phyloP scores from a whole-genome alignment of 53 echinoderm and acorn worm genomes.

The Arbacia lixula region DNA sequence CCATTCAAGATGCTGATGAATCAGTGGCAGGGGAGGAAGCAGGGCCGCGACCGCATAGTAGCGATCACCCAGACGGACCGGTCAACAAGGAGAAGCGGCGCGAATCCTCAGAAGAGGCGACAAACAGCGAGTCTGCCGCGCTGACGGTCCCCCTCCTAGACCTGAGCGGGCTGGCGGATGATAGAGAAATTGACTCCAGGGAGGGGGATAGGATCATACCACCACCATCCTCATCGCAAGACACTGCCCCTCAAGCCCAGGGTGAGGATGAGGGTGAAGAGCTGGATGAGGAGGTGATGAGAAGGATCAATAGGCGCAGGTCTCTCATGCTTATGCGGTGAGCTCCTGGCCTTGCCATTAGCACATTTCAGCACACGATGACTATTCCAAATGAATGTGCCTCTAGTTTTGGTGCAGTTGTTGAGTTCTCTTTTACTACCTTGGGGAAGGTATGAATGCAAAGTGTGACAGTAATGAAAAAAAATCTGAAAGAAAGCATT shows the following conservation, averaged over 20 bases:
- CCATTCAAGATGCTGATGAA: too few species aligned
- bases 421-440: too few species aligned
- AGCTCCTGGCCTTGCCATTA: not conserved
- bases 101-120: not conserved
- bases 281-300: constrained; percentile 24
- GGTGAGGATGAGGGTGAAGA: not conserved
- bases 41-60: not conserved
- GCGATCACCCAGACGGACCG: not conserved
- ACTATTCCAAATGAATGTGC: too few species aligned
- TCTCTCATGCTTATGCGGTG: constrained; percentile 30
- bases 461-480: too few species aligned
- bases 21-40: not conserved
- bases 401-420: too few species aligned
- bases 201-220: constrained; percentile 1
- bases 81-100: not conserved
- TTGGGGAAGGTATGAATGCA: too few species aligned
- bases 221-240: not conserved
- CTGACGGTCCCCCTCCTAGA: constrained; percentile 33
- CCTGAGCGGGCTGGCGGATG: constrained; percentile 14
- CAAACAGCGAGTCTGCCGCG: not conserved
- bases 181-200: not conserved
- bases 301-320: constrained; percentile 7
- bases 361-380: too few species aligned
- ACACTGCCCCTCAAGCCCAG: not conserved
- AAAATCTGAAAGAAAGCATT: too few species aligned